phyloP scores from a whole-genome alignment of 2,797 vertebrate genomes.

The Borostomias antarcticus region DNA sequence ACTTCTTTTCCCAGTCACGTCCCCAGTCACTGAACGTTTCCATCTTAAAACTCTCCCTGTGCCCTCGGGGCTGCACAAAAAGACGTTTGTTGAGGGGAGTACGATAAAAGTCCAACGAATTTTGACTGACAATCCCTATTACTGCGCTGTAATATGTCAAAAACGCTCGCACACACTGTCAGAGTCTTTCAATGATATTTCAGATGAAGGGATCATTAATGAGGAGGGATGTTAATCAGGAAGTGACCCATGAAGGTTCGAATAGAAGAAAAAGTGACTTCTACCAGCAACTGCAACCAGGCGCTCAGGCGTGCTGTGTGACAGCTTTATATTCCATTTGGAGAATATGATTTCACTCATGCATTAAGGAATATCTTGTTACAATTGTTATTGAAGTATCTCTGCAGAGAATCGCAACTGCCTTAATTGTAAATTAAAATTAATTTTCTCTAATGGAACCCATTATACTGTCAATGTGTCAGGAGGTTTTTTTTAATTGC shows the following conservation, averaged over 20 bases:
- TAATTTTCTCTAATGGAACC: slow-evolving; percentile 62
- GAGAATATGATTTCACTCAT: slow-evolving; percentile 61
- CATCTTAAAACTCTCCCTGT: slow-evolving; percentile 25
- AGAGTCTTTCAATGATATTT: slow-evolving; percentile 62
- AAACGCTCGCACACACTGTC: slow-evolving; percentile 57
- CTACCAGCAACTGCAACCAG: slow-evolving; percentile 58
- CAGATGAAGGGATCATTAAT: slow-evolving; percentile 63
- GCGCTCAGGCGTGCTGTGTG: slow-evolving; percentile 53
- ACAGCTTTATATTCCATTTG: slow-evolving; percentile 79
- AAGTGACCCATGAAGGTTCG: slow-evolving; percentile 63
- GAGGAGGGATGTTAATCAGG: slow-evolving; percentile 60
- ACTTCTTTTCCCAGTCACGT: slow-evolving; percentile 47
- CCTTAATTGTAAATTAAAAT: slow-evolving; percentile 69
- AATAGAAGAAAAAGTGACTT: slow-evolving; percentile 58
- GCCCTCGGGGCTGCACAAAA: not conserved
- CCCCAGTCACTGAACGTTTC: slow-evolving; percentile 25
- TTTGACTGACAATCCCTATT: slow-evolving; percentile 51
- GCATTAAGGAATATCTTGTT: slow-evolving; percentile 70
- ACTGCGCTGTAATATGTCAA: slow-evolving; percentile 55
- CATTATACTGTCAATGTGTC: slow-evolving; percentile 54
- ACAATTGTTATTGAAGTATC: slow-evolving; percentile 61
- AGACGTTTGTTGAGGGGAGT: slow-evolving; percentile 48
- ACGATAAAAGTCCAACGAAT: slow-evolving; percentile 45
- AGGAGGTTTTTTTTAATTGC: slow-evolving; percentile 50
- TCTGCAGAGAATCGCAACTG: slow-evolving; percentile 53